Percentiles rank a stretch among this genome's conserved stretches.
phyloP scores from a whole-genome alignment of 2,888 invertebrate genomes.

The Drosophila falleni region DNA sequence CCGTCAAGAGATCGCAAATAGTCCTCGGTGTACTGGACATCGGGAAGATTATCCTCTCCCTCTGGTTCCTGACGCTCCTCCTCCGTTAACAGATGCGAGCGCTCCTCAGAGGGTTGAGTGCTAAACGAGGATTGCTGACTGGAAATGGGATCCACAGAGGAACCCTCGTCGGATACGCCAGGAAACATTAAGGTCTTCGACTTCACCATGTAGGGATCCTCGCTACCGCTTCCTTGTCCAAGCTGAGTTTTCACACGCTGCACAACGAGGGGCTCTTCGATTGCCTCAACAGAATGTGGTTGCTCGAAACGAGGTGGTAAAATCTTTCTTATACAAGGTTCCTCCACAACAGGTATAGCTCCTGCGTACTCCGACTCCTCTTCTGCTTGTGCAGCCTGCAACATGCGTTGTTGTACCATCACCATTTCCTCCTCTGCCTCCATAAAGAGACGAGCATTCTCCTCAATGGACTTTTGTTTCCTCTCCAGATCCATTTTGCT shows the following conservation, averaged over 20 bases:
- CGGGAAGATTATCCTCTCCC: slow-evolving; percentile 80
- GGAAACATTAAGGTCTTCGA: slow-evolving; percentile 81
- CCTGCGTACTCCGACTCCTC: slow-evolving; percentile 67
- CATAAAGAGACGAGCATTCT: slow-evolving; percentile 80
- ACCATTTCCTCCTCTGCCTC: slow-evolving; percentile 84
- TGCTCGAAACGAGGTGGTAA: slow-evolving; percentile 60
- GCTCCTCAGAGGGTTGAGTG: slow-evolving; percentile 80
- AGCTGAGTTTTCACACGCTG: slow-evolving; percentile 83
- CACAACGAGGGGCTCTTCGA: slow-evolving; percentile 55
- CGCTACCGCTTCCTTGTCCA: slow-evolving; percentile 74
- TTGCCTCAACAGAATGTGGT: slow-evolving; percentile 34
- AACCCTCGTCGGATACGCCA: slow-evolving; percentile 81
- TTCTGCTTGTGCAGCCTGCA: slow-evolving; percentile 58
- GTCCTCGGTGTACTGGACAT: slow-evolving; percentile 84
- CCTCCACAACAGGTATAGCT: slow-evolving; percentile 71
- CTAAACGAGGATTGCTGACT: slow-evolving; percentile 81
- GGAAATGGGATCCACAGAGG: slow-evolving; percentile 82
- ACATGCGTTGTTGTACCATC: slow-evolving; percentile 72
- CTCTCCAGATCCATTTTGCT: slow-evolving; percentile 58
- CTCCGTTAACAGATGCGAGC: slow-evolving; percentile 86
- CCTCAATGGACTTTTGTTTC: slow-evolving; percentile 79
- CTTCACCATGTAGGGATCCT: slow-evolving; percentile 67
- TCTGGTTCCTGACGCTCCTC: slow-evolving; percentile 87
- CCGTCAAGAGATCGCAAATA: slow-evolving; percentile 88
- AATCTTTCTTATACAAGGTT: slow-evolving; percentile 68